A percentile compares a stretch with the other conserved stretches of the same genome.
phyloP scores from a whole-genome alignment of 2,113 vertebrate species.

The Toxotes jaculatrix region DNA sequence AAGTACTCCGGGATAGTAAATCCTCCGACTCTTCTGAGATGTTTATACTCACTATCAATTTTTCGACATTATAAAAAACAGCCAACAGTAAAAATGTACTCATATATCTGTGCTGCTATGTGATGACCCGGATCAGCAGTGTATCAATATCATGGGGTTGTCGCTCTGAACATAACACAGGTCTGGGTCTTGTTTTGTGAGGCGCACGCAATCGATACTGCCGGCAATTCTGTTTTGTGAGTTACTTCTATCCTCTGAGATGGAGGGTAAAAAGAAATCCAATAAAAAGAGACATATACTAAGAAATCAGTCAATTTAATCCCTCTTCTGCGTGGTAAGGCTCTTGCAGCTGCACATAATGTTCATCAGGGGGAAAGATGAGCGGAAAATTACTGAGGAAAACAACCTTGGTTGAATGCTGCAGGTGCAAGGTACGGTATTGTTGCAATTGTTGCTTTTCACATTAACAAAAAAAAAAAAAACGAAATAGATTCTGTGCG shows the following conservation, averaged over 20 bases:
- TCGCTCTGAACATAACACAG: constrained; percentile 9
- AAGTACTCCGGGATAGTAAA: constrained; percentile 17
- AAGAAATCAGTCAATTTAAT: constrained; percentile 60
- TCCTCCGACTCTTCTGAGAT: constrained; percentile 1
- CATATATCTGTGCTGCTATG: constrained; percentile 6
- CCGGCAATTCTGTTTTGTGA: constrained; percentile 49
- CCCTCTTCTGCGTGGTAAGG: constrained; percentile 25
- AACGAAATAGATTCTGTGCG: neutral
- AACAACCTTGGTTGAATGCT: constrained; percentile 26
- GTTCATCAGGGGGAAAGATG: constrained; percentile 43
- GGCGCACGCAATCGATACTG: constrained; percentile 35
- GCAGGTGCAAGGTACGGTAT: constrained; percentile 22
- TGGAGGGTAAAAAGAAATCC: constrained; percentile 46
- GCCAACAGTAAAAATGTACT: constrained; percentile 7
- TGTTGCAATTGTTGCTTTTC: constrained; percentile 21
- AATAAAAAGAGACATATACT: constrained; percentile 40
- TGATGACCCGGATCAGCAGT: constrained; percentile 23
- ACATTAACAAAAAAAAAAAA: constrained; percentile 12
- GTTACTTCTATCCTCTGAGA: constrained; percentile 31
- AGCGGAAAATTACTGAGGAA: constrained; percentile 35
- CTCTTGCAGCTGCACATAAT: neutral
- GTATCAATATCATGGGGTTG: constrained; percentile 37
- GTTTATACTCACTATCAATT: constrained; percentile 15
- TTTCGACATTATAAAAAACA: constrained; percentile 9
- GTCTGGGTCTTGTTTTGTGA: constrained; percentile 13